Evolutionary conservation across 53 echinoderm and acorn worm genomes (phyloP).

Genomic region (Crossaster papposus): DNA sequence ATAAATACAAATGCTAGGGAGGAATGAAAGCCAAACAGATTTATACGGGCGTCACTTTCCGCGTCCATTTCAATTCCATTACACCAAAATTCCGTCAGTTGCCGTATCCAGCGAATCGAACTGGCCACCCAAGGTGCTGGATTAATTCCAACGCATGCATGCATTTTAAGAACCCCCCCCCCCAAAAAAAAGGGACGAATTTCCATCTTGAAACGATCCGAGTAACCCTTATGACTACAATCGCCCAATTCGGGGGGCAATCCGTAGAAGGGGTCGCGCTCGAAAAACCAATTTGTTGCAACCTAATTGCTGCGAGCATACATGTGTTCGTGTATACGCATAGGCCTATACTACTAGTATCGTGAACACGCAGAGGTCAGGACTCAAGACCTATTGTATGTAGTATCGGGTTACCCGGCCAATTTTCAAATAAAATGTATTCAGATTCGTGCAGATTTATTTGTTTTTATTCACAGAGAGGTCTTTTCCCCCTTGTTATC

Average conservation of each 20-base stretch:
- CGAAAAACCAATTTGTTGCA: slow-evolving; percentile 11
- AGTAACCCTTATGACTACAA: neutral
- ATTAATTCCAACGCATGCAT: neutral
- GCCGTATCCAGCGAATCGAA: neutral
- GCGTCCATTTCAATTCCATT: slow-evolving; percentile 31
- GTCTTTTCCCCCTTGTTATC: no score
- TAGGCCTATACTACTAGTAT: no score
- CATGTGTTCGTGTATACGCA: no score
- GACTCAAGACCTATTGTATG: no score
- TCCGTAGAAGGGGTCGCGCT: neutral
- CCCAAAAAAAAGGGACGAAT: neutral
- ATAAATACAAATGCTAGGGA: neutral
- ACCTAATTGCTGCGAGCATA: slow-evolving; percentile 32
- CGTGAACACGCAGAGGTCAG: no score
- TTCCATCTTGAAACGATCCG: neutral
- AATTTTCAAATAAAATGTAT: no score
- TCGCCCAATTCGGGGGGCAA: neutral
- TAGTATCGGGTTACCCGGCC: no score
- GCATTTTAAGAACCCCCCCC: neutral
- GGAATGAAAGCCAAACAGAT: neutral
- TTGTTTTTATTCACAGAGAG: no score
- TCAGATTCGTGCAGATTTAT: no score
- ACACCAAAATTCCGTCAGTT: neutral
- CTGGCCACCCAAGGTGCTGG: neutral
- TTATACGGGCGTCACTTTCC: neutral